These are phyloP conservation scores for Hoplias malabaricus DNA, from an alignment of 2,113 vertebrate species.

Conservation along the genomic window DNA sequence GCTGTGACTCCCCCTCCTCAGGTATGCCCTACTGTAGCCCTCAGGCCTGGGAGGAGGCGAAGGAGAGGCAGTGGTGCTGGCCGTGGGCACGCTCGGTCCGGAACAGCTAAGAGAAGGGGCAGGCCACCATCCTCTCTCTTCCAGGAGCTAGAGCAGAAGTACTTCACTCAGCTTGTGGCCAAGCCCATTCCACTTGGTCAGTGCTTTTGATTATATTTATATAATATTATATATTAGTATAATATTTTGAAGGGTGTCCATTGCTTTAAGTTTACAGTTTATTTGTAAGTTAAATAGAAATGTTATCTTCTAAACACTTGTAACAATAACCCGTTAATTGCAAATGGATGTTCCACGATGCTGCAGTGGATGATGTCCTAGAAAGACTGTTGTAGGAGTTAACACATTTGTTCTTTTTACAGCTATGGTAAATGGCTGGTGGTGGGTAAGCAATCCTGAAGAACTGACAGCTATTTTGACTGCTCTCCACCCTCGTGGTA, in stretches of 20 bases:
- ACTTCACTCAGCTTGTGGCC: slow-evolving; percentile 85
- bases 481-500: slow-evolving; percentile 85
- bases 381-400: neutral
- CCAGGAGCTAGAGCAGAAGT: slow-evolving; percentile 90
- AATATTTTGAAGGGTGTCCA: too few species aligned
- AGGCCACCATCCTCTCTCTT: slow-evolving; percentile 87
- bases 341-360: neutral
- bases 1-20: slow-evolving; percentile 41
- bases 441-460: slow-evolving; percentile 88
- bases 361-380: neutral
- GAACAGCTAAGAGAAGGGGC: slow-evolving; percentile 83
- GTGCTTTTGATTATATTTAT: neutral
- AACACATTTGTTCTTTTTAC: slow-evolving; percentile 68
- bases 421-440: slow-evolving; percentile 93
- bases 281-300: too few species aligned
- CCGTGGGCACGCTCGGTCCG: slow-evolving; percentile 62
- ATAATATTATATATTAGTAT: neutral
- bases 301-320: too few species aligned
- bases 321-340: too few species aligned
- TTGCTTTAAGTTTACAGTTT: too few species aligned
- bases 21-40: slow-evolving; percentile 48
- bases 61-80: slow-evolving; percentile 68
- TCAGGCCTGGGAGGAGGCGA: slow-evolving; percentile 65
- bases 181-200: slow-evolving; percentile 87
- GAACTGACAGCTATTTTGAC: slow-evolving; percentile 80